Conservation (phyloP, 2,888 invertebrate species). For the Bibio marci region DNA sequence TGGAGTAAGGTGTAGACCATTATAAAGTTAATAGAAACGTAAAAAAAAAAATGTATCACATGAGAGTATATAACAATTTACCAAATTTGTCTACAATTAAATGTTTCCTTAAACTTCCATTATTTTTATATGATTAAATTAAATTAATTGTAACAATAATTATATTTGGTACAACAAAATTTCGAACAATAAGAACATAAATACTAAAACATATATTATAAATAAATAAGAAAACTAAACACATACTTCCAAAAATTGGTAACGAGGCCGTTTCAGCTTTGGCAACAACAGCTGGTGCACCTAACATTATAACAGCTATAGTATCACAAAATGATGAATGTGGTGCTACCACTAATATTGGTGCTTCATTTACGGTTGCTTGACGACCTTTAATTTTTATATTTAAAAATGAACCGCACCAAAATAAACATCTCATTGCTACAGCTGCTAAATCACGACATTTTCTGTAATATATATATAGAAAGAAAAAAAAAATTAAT, state of each 20-base stretch:
- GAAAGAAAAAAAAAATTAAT: too few relatives aligned
- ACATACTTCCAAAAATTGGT: slow-evolving; percentile 83
- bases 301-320: slow-evolving; percentile 61
- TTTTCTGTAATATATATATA: slow-evolving; percentile 28
- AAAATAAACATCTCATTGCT: slow-evolving; percentile 58
- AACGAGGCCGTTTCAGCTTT: slow-evolving; percentile 68
- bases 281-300: slow-evolving; percentile 80
- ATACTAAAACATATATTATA: not conserved
- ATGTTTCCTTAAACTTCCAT: too few relatives aligned
- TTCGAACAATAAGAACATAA: too few relatives aligned
- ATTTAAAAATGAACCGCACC: slow-evolving; percentile 66
- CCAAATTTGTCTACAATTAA: too few relatives aligned
- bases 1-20: too few relatives aligned
- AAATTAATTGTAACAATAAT: too few relatives aligned
- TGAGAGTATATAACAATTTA: too few relatives aligned
- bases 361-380: slow-evolving; percentile 50
- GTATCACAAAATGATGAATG: slow-evolving; percentile 88
- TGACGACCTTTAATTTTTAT: slow-evolving; percentile 55
- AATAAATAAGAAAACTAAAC: not conserved
- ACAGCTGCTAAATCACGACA: slow-evolving; percentile 46
- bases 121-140: too few relatives aligned
- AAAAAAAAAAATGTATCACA: too few relatives aligned
- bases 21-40: too few relatives aligned
- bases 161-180: too few relatives aligned
- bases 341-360: slow-evolving; percentile 72